phyloP scores from a whole-genome alignment of 1,140 invertebrate species.

The Camponotus pennsylvanicus region DNA sequence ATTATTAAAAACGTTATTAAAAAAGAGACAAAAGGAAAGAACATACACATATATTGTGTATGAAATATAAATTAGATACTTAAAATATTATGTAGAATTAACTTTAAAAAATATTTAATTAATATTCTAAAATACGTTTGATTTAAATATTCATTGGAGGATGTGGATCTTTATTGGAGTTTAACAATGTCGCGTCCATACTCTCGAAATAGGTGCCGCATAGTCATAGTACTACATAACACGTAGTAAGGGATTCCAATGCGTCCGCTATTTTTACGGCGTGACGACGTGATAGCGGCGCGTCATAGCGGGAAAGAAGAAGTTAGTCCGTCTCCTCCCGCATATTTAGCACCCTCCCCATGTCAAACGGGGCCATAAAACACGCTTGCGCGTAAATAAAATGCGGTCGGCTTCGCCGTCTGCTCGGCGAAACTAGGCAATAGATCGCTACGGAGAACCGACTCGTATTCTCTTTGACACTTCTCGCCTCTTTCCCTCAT shows the following conservation, averaged over 20 bases:
- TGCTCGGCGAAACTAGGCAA: conserved; percentile 65
- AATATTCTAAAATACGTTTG: neutral
- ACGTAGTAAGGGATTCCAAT: conserved; percentile 40
- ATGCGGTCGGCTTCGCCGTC: conserved; percentile 64
- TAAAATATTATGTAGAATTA: neutral
- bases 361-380: conserved; percentile 80
- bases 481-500: conserved; percentile 38
- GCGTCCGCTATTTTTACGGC: conserved; percentile 56
- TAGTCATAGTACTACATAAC: neutral
- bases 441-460: conserved; percentile 51
- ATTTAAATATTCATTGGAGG: neutral
- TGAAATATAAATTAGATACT: neutral
- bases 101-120: neutral
- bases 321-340: conserved; percentile 67
- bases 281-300: conserved; percentile 52
- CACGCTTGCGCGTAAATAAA: conserved; percentile 82
- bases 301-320: conserved; percentile 50
- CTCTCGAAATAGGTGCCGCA: conserved; percentile 19
- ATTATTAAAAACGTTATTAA: neutral
- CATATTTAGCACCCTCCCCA: conserved; percentile 77
- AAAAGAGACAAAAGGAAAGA: too few species aligned
- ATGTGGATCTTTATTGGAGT: neutral
- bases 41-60: neutral
- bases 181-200: neutral
- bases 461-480: conserved; percentile 39